A percentile compares a stretch with the other conserved stretches of the same genome.
phyloP scores from a whole-genome alignment of 2,888 invertebrate species.

The Fissipunctia ypsillon region DNA sequence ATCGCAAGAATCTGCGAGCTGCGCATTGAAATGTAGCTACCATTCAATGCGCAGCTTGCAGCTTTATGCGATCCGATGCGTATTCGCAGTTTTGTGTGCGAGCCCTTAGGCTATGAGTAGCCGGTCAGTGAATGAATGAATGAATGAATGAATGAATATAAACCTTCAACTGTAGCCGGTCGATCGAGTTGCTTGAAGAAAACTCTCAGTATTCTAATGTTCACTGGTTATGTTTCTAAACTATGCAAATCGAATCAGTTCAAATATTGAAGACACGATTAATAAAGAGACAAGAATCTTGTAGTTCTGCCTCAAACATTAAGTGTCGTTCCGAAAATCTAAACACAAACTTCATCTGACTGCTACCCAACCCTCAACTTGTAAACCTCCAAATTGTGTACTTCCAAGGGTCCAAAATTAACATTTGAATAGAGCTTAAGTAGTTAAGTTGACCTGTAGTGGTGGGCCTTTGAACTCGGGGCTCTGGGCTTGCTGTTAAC shows the following conservation, averaged over 20 bases:
- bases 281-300: conserved; percentile 15
- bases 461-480: conserved; percentile 50
- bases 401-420: conserved; percentile 55
- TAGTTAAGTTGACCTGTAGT: conserved; percentile 45
- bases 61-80: too few species aligned
- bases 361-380: conserved; percentile 27
- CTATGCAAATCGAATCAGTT: neutral
- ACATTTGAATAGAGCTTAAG: conserved; percentile 59
- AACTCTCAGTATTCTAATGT: neutral
- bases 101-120: too few species aligned
- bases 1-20: too few species aligned
- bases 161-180: too few species aligned
- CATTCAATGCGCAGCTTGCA: too few species aligned
- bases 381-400: conserved; percentile 54
- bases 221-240: neutral
- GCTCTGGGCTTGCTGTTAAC: conserved; percentile 43
- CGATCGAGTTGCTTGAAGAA: too few species aligned
- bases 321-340: conserved; percentile 31
- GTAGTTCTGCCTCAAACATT: conserved; percentile 12
- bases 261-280: conserved; percentile 17
- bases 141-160: too few species aligned
- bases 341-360: conserved; percentile 38
- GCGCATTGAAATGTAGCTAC: too few species aligned
- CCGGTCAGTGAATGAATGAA: too few species aligned
- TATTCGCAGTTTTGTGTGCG: too few species aligned